Evolutionary conservation across 2,797 vertebrate species (phyloP), one percentile per base, ranked within the genome.

Genomic region (Phrynocephalus guinanensis): DNA sequence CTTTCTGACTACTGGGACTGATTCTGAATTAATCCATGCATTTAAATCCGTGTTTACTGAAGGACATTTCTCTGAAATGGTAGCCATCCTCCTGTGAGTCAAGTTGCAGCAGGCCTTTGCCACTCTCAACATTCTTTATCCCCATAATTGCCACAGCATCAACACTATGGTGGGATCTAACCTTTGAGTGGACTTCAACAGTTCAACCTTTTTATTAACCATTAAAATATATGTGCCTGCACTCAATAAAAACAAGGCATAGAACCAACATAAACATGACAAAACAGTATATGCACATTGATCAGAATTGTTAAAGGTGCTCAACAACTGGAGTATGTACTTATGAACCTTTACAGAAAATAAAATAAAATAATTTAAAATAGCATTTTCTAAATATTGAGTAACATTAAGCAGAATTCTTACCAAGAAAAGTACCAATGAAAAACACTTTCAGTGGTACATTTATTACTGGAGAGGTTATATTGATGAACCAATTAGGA

Each of bases 401-500:
- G 84, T 56, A 13, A 56, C 75, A 56, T 8, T 7, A 92, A 79
- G 44, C 48, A 92, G 10, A 84, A 48, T 44, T 76, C 97, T 98
- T 97, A 99, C 99, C 99, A 83, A 99, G 94, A 94, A 99, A 99
- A 76, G 99, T 99, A 70, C 99, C 99, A 66, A 99, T 93, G 96
- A 99, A 99, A 97, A 99, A 99, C 86, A 99, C 97, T 92, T 99
- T 98, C 90, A 99, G 91, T 93, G 99, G 99, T 92, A 99, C 98
- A 0, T 99, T 99, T 96, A 99, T 99, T 93, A 99, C 97, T 84
- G 99, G 99, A 84, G 99, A 99, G 48, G 99, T 99, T 94, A 99
- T 99, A 96, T 99, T 99, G 96, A 99, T 99, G 96, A 99, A 99
- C 99, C 99, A 99, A 95, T 99, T 99, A 48, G 99, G 99, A 91